Evolutionary conservation across 2,113 vertebrate genomes (phyloP).

Genomic region (Lathamus discolor): DNA sequence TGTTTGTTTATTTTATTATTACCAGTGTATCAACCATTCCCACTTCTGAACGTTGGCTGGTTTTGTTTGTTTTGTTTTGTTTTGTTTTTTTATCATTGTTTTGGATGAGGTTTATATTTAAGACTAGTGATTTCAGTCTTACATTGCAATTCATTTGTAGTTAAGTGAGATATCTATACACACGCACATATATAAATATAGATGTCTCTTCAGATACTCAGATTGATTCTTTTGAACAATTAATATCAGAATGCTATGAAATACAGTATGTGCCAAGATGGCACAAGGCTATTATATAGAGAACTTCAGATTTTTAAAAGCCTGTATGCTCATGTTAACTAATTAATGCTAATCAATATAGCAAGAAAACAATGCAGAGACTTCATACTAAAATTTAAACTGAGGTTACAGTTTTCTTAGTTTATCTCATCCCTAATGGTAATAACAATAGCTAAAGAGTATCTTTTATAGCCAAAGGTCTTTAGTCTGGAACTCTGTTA

Average conservation of each 20-base stretch:
- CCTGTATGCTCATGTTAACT: neutral
- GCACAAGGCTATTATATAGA: neutral
- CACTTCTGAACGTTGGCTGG: neutral
- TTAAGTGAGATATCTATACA: neutral
- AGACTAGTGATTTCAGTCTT: neutral
- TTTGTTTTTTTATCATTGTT: neutral
- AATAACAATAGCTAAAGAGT: neutral
- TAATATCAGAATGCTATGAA: neutral
- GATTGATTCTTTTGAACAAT: neutral
- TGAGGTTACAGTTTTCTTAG: neutral
- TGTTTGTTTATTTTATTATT: neutral
- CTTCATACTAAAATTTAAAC: conserved; percentile 19
- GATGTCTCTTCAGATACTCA: neutral
- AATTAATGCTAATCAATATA: neutral
- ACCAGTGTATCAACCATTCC: neutral
- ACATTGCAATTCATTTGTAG: neutral
- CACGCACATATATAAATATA: neutral
- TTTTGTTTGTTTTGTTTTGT: neutral
- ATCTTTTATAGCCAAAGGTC: neutral
- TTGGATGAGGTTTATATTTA: neutral
- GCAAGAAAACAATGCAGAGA: neutral
- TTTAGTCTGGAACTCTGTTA: neutral
- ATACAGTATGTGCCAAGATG: neutral
- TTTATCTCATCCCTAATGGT: neutral
- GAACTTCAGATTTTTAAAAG: neutral